A percentile compares a stretch with the other conserved stretches of the same genome.
phyloP scores from a whole-genome alignment of 2,797 vertebrate genomes.

The Centroberyx gerrardi region DNA sequence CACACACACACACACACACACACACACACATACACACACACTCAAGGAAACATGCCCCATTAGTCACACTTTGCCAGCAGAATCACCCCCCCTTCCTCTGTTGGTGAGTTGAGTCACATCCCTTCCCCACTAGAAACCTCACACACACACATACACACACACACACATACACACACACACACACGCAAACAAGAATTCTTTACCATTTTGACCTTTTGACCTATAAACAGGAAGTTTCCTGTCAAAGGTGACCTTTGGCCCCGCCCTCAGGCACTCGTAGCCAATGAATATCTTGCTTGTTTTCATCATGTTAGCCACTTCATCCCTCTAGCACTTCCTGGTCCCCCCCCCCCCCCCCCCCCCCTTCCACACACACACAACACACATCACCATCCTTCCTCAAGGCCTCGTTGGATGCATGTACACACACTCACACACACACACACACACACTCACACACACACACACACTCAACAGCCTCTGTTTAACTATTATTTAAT shows the following conservation, averaged over 20 bases:
- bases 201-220: not conserved
- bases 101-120: not conserved
- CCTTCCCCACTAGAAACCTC: not conserved
- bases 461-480: not conserved
- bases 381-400: no score
- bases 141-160: not conserved
- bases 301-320: not conserved
- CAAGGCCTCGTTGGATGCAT: not conserved
- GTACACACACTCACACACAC: not conserved
- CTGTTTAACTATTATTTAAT: no score
- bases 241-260: no score
- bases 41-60: not conserved
- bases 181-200: not conserved
- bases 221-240: not conserved
- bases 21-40: slow-evolving; percentile 9
- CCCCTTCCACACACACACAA: no score
- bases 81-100: not conserved
- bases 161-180: no score
- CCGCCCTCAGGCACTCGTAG: not conserved
- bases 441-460: not conserved
- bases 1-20: slow-evolving; percentile 16
- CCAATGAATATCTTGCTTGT: not conserved
- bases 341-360: not conserved
- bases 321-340: not conserved
- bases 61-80: slow-evolving; percentile 1